Conservation (phyloP, 2,888 invertebrate genomes). For the Chrysomela aeneicollis region DNA sequence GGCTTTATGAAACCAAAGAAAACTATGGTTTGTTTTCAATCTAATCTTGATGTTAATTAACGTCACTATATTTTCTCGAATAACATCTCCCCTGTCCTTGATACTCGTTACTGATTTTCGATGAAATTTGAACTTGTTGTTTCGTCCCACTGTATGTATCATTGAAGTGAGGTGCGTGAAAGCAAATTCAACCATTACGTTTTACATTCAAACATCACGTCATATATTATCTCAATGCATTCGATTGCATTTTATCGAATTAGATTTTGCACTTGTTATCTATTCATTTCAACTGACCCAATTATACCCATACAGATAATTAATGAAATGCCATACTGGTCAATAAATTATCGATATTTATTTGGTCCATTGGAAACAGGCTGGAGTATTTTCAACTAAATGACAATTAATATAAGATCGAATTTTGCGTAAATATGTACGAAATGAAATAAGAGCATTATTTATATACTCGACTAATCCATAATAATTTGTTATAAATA, state of each 20-base stretch:
- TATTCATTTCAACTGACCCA: conserved; percentile 58
- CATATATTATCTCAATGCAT: conserved; percentile 34
- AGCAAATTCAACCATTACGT: neutral
- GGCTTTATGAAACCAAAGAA: no score
- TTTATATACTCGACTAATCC: conserved; percentile 51
- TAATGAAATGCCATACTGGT: conserved; percentile 46
- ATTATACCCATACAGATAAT: conserved; percentile 55
- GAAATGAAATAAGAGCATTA: conserved; percentile 56
- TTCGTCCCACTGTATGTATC: no score
- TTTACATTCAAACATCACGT: conserved; percentile 24
- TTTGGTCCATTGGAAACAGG: conserved; percentile 41
- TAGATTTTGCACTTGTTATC: conserved; percentile 56
- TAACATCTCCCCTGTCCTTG: no score
- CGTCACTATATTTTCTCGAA: no score
- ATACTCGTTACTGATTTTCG: no score
- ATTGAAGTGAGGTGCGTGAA: neutral
- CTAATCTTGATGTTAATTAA: no score
- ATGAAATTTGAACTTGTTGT: no score
- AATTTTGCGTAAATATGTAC: conserved; percentile 57
- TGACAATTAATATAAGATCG: conserved; percentile 51
- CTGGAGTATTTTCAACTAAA: conserved; percentile 44
- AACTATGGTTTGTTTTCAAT: no score
- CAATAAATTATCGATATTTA: conserved; percentile 44
- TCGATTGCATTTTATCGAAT: conserved; percentile 45
- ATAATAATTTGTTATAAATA: conserved; percentile 60